Evolutionary conservation across 1,140 invertebrate genomes (phyloP).

Genomic region (Anoplophora glabripennis): DNA sequence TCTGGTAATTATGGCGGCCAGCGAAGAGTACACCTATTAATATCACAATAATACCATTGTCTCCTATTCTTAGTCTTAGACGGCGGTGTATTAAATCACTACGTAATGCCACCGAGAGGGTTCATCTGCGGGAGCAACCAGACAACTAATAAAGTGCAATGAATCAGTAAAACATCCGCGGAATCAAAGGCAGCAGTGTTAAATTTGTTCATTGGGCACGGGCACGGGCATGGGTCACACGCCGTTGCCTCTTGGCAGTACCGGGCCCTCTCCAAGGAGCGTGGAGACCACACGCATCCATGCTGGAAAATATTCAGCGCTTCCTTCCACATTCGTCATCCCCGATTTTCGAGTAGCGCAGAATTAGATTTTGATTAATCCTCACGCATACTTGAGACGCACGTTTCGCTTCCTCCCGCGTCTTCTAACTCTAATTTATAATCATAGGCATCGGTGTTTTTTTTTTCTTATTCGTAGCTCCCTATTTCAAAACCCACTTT

Average conservation of each 20-base stretch:
- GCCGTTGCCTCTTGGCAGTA: conserved; percentile 13
- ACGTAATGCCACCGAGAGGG: neutral
- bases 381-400: neutral
- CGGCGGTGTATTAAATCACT: too few species aligned
- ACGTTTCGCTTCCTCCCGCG: too few species aligned
- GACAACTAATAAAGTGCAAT: conserved; percentile 32
- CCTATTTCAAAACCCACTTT: too few species aligned
- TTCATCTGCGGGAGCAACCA: conserved; percentile 20
- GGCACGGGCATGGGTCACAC: conserved; percentile 31
- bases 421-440: too few species aligned
- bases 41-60: too few species aligned
- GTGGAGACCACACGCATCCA: conserved; percentile 37
- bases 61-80: too few species aligned
- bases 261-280: conserved; percentile 25
- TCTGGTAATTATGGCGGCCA: too few species aligned
- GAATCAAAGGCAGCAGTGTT: conserved; percentile 39
- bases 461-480: too few species aligned
- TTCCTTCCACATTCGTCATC: conserved; percentile 22
- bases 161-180: conserved; percentile 36
- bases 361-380: conserved; percentile 24
- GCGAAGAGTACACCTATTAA: too few species aligned
- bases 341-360: conserved; percentile 15
- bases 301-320: conserved; percentile 23
- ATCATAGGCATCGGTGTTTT: too few species aligned
- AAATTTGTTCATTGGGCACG: conserved; percentile 39